These are phyloP conservation scores for Naso thynnoides DNA, from an alignment of 2,797 vertebrate genomes.

Conservation along the genomic window DNA sequence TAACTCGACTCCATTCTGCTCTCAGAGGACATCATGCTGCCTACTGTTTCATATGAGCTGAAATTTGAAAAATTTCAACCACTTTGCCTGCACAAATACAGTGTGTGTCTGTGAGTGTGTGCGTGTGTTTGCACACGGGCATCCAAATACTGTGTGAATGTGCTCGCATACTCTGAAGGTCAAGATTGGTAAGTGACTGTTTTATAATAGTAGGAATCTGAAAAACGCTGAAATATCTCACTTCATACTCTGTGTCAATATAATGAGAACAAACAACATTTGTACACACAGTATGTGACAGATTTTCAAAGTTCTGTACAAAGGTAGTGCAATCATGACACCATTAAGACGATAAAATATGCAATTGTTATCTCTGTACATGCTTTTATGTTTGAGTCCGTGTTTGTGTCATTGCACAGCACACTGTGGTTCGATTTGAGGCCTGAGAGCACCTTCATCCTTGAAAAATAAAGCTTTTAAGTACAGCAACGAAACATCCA, in stretches of 20 bases:
- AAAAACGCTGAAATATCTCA: constrained; percentile 14
- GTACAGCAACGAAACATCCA: too few relatives aligned
- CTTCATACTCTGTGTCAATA: not conserved
- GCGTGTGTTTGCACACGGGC: not conserved
- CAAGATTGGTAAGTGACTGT: not conserved
- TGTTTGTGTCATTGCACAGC: not conserved
- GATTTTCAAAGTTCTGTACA: not conserved
- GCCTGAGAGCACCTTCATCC: not conserved
- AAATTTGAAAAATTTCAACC: constrained; percentile 45
- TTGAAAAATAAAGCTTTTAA: not conserved
- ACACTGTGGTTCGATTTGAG: not conserved
- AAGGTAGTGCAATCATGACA: not conserved
- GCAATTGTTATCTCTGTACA: not conserved
- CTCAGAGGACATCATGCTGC: constrained; percentile 36
- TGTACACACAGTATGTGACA: too few relatives aligned
- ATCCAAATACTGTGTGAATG: not conserved
- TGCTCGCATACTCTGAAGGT: constrained; percentile 10
- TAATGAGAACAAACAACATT: not conserved
- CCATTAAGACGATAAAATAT: not conserved
- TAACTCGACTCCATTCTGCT: constrained; percentile 54
- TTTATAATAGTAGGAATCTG: constrained; percentile 17
- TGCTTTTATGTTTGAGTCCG: not conserved
- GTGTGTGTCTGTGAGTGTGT: not conserved
- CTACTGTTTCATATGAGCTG: constrained; percentile 38
- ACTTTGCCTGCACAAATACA: not conserved